phyloP scores from a whole-genome alignment of 2,113 vertebrate genomes.

The Eira barbara region DNA sequence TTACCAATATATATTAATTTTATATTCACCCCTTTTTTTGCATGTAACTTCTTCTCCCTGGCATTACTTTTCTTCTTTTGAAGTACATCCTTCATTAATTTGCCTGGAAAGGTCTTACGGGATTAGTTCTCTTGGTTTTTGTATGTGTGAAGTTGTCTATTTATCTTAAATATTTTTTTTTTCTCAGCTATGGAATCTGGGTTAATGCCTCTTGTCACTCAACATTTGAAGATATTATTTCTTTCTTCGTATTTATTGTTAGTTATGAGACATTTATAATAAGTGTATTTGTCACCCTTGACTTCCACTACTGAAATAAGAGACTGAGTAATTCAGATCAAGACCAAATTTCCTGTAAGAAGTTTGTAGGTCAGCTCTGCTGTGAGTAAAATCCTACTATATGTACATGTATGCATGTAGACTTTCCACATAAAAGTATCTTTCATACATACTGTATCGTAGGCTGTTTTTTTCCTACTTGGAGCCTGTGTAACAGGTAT shows the following conservation, averaged over 20 bases:
- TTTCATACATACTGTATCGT: background rate
- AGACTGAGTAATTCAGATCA: background rate
- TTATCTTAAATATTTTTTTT: background rate
- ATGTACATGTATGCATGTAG: accelerated
- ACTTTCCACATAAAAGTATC: background rate
- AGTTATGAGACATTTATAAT: background rate
- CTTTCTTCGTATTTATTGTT: background rate
- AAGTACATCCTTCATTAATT: background rate
- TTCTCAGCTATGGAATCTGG: background rate
- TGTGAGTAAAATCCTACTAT: background rate
- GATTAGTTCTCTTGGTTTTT: background rate
- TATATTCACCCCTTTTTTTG: background rate
- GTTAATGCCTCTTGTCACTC: background rate
- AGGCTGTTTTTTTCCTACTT: background rate
- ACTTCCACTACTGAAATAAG: background rate
- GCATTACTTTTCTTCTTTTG: background rate
- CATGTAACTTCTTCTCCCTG: background rate
- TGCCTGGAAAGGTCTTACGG: background rate
- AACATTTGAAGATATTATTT: background rate
- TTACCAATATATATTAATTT: background rate
- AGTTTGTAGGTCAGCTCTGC: background rate
- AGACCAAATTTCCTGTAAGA: background rate
- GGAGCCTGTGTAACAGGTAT: background rate
- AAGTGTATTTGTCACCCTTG: background rate
- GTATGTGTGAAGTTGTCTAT: background rate